Base-by-base conservation (phyloP, 2,888 invertebrate species). In the Ennomos quercinarius region DNA sequence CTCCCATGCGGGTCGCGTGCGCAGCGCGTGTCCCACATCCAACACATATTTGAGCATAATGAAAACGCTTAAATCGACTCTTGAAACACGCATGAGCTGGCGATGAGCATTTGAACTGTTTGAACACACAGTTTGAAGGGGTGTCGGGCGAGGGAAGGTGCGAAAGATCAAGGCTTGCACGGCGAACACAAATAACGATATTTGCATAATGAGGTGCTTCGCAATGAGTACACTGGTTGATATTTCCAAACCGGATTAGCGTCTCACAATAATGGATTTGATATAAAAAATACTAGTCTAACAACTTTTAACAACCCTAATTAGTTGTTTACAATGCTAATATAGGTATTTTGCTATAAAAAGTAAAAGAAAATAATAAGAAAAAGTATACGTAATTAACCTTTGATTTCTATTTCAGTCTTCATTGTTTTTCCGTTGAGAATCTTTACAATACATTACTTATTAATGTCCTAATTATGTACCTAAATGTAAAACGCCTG, bases 1-100 rank as follows among this genome's bases (percentile, higher is more conserved):
- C 56, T 71, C 67, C 75, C 74, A 91, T 91, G 90, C 91, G 91
- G 91, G 91, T 89, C 91, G 88, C 84, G 91, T 91, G 91, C 71
- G 57, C 39, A 39, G 77, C 90, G 86, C 90, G 91, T 91, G 91
- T 86, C 89, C 88, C 89, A 77, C 86, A 90, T 91, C 78, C 74
- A 76, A 84, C 83, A 85, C 85, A 80, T 89, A 88, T 89, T 87
- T 83, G 73, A 85, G 77, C 80, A 82, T 75, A 81, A 81, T 86
- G 83, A 84, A 84, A 83, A 74, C 76, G 54, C 75, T 80, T 72
- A 76, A 81, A 80, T 78, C 74, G 78, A 80, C 80, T 80, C 85
- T 85, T 74, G 72, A 83, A 79, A 77, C 80, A 77, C 68, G 77
- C 69, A 77, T 75, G 71, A 77, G 78, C 77, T 79, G 58, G 70